These are phyloP conservation scores for Drosophila maculinotata DNA, from an alignment of 2,888 invertebrate genomes.

Conservation along the genomic window DNA sequence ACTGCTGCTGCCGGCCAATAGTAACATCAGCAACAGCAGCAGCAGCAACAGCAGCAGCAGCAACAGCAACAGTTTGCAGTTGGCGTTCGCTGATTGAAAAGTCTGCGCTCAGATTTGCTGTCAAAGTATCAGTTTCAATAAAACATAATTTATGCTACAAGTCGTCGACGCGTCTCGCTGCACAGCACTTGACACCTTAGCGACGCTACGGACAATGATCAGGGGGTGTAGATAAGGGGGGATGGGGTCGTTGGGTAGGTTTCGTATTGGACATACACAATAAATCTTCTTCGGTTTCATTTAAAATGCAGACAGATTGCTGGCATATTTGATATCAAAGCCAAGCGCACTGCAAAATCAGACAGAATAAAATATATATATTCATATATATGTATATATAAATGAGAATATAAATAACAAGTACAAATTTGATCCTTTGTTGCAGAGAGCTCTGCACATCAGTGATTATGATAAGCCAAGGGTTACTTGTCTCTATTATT, in stretches of 20 bases:
- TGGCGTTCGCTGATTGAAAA: slow-evolving; percentile 57
- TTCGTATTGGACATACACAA: slow-evolving; percentile 51
- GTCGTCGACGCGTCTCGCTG: slow-evolving; percentile 37
- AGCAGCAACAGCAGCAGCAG: not conserved
- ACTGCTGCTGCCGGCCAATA: slow-evolving; percentile 2
- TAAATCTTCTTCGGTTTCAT: slow-evolving; percentile 79
- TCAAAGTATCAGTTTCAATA: slow-evolving; percentile 75
- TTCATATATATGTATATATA: slow-evolving; percentile 2
- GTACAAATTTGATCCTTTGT: slow-evolving; percentile 6
- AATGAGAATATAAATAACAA: slow-evolving; percentile 4
- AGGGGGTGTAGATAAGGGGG: not conserved
- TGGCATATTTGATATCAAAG: slow-evolving; percentile 72
- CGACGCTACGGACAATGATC: slow-evolving; percentile 15
- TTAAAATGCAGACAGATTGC: slow-evolving; percentile 79
- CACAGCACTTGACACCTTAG: slow-evolving; percentile 73
- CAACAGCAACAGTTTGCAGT: slow-evolving; percentile 70
- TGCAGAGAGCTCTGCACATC: slow-evolving; percentile 1
- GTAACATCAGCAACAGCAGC: not conserved
- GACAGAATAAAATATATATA: slow-evolving; percentile 11
- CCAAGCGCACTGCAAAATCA: slow-evolving; percentile 33
- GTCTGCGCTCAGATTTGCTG: slow-evolving; percentile 59
- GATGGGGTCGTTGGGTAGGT: not conserved
- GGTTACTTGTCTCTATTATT: slow-evolving; percentile 5
- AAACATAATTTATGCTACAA: slow-evolving; percentile 73
- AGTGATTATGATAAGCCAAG: not conserved